Percentiles rank a stretch among this genome's conserved stretches.
phyloP scores from a whole-genome alignment of 2,797 vertebrate species.

The Danio albolineatus region DNA sequence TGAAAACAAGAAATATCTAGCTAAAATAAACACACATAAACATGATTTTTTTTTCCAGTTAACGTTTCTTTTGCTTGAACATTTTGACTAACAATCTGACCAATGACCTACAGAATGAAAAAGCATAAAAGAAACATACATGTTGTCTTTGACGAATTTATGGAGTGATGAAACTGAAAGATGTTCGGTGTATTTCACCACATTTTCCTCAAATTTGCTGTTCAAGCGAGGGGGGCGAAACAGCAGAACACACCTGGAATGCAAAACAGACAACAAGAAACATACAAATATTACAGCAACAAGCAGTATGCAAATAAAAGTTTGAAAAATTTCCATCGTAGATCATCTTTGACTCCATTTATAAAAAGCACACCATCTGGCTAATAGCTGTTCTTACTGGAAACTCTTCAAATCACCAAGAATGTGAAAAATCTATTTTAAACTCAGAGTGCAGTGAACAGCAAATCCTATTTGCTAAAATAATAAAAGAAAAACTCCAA shows the following conservation, averaged over 20 bases:
- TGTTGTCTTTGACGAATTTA: constrained; percentile 64
- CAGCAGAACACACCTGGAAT: constrained; percentile 62
- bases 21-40: too few relatives aligned
- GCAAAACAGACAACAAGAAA: neutral
- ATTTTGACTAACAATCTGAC: neutral
- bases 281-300: neutral
- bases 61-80: too few relatives aligned
- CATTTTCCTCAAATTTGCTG: constrained; percentile 67
- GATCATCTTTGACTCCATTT: neutral
- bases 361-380: neutral
- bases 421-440: too few relatives aligned
- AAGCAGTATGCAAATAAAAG: neutral
- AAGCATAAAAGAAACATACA: constrained; percentile 53
- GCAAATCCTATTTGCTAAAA: too few relatives aligned
- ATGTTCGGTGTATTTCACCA: constrained; percentile 49
- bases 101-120: neutral
- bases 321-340: neutral
- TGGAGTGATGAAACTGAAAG: constrained; percentile 57
- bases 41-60: too few relatives aligned
- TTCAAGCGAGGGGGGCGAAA: constrained; percentile 66
- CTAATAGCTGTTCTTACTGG: neutral
- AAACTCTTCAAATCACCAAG: neutral
- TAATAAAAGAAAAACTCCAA: too few relatives aligned
- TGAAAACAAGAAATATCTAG: too few relatives aligned
- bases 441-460: too few relatives aligned